Percentiles rank a stretch among this genome's conserved stretches.
Conservation (phyloP, 1,140 invertebrate genomes). For the Drosophila bocqueti region DNA sequence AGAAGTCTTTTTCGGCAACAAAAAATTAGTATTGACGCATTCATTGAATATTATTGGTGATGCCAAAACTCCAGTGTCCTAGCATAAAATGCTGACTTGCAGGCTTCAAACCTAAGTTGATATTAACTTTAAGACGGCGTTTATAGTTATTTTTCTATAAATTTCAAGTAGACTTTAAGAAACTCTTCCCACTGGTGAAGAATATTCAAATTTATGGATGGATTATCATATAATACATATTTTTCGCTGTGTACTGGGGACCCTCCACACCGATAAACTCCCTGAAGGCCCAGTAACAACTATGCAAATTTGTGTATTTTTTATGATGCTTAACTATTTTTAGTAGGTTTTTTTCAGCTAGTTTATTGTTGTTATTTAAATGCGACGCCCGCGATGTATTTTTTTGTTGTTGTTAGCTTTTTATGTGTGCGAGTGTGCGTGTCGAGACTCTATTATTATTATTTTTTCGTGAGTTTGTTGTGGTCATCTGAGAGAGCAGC, state of each 20-base stretch:
- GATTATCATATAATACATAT: not conserved
- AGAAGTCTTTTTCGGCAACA: not conserved
- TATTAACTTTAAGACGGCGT: not conserved
- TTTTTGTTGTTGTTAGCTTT: conserved; percentile 3
- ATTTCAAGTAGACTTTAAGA: not conserved
- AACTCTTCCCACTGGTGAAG: not conserved
- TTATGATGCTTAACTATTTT: conserved; percentile 82
- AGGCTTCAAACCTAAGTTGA: not conserved
- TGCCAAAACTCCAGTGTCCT: not conserved
- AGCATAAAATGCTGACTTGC: not conserved
- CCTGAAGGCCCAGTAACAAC: conserved; percentile 61
- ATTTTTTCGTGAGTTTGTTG: conserved; percentile 53
- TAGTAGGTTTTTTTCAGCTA: conserved; percentile 57
- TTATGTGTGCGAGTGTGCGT: conserved; percentile 52
- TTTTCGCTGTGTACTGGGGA: conserved; percentile 27
- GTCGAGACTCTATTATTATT: conserved; percentile 56
- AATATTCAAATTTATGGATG: not conserved
- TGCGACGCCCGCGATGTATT: conserved; percentile 59
- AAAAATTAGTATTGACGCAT: not conserved
- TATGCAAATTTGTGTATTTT: conserved; percentile 74
- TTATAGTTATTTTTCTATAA: not conserved
- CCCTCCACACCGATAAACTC: conserved; percentile 58
- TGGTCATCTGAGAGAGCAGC: conserved; percentile 63
- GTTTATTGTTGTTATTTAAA: conserved; percentile 79
- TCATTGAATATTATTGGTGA: not conserved